These are phyloP conservation scores for Phymorhynchus buccinoides DNA, from an alignment of 1,140 invertebrate species.

Conservation along the genomic window DNA sequence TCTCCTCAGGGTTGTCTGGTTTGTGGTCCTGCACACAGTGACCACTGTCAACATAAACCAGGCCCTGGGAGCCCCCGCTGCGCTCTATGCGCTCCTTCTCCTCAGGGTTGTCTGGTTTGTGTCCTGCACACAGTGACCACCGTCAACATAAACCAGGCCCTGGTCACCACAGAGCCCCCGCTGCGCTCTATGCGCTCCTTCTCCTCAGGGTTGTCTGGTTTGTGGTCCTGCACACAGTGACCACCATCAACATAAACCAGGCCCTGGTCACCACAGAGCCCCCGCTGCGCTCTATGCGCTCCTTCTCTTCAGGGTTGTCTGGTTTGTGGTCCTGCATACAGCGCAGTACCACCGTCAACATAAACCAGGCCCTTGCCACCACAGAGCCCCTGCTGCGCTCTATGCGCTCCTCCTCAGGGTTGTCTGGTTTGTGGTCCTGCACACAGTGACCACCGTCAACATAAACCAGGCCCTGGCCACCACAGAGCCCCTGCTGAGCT, in stretches of 20 bases:
- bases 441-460: too few species aligned
- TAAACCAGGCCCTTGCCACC: constrained; percentile 85
- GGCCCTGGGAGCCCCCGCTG: constrained; percentile 88
- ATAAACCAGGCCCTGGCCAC: too few species aligned
- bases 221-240: constrained; percentile 94
- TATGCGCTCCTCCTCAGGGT: too few species aligned
- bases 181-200: constrained; percentile 85
- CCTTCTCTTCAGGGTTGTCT: too few species aligned
- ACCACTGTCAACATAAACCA: too few species aligned
- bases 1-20: constrained; percentile 91
- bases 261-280: too few species aligned
- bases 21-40: constrained; percentile 87
- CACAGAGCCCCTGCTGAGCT: constrained; percentile 87
- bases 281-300: too few species aligned
- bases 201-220: constrained; percentile 92
- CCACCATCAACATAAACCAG: too few species aligned
- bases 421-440: too few species aligned
- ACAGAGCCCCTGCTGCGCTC: constrained; percentile 87
- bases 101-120: constrained; percentile 92
- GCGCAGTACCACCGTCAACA: too few species aligned
- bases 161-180: constrained; percentile 92
- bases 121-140: constrained; percentile 82
- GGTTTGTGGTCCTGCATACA: too few species aligned
- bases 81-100: constrained; percentile 90
- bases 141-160: too few species aligned